A percentile compares a stretch with the other conserved stretches of the same genome.
Conservation (phyloP, 2,113 vertebrate genomes). For the Anguilla japonica region DNA sequence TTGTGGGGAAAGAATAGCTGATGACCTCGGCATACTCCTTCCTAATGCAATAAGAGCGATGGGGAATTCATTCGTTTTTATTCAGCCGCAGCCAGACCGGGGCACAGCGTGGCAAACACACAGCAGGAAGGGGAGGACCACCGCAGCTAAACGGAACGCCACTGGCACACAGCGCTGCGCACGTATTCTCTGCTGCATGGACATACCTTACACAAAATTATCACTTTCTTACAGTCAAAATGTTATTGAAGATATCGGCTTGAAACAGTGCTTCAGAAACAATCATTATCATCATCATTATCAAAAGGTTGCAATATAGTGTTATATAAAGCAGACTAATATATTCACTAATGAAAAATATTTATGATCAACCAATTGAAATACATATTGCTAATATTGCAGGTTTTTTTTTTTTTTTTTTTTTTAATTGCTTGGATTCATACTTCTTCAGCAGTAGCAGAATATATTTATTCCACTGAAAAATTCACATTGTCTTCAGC, state of each 20-base stretch:
- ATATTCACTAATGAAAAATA: not conserved
- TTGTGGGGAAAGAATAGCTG: slow-evolving; percentile 1
- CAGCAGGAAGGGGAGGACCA: not conserved
- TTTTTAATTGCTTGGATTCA: not conserved
- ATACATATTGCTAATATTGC: not conserved
- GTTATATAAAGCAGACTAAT: not conserved
- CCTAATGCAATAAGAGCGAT: not conserved
- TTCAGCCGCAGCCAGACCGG: not conserved
- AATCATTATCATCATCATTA: too few relatives aligned
- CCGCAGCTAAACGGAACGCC: not conserved
- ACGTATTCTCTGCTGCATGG: not conserved
- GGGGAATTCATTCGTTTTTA: slow-evolving; percentile 13
- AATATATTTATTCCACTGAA: slow-evolving; percentile 72
- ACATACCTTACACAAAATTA: not conserved
- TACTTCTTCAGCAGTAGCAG: slow-evolving; percentile 58
- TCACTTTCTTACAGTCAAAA: not conserved
- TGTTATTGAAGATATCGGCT: not conserved
- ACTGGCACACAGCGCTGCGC: not conserved
- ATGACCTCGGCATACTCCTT: not conserved
- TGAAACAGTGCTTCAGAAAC: not conserved
- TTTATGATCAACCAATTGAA: not conserved
- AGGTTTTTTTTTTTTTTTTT: not conserved
- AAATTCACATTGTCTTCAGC: not conserved
- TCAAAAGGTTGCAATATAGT: too few relatives aligned
- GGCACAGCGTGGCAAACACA: not conserved